Evolutionary conservation across 2,888 invertebrate genomes (phyloP), one percentile per base, ranked within the genome.

Genomic region (Synergus umbraculus): DNA sequence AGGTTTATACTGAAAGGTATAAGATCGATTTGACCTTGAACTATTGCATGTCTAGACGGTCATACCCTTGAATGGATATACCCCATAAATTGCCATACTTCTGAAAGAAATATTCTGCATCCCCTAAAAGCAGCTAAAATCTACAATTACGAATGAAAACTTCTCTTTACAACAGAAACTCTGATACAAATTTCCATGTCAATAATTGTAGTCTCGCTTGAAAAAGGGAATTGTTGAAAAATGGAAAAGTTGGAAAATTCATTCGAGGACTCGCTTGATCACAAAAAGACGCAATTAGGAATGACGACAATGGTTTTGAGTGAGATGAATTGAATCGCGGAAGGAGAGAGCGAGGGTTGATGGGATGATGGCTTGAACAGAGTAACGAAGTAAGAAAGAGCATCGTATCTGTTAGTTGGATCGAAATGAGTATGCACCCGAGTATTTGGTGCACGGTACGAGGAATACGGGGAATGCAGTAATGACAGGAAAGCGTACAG

Each of bases 401-500:
- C 85, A 84, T 86, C 84, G 83, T 87, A 87, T 87, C 86, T 85
- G 82, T 76, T 81, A 83, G 85, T 83, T 82, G 85, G 84, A 86
- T 88, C 85, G 84, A 85, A 84, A 82, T 81, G 84, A 82, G 85
- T 84, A 84, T 83, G 83, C 77, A 83, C 81, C 82, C 81, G 86
- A 81, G 86, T 87, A 85, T 88, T 87, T 85, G 88, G 85, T 86
- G 83, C 86, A 88, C 87, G 85, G 85, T 88, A 87, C 86, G 85
- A 82, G 86, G 86, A 86, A 86, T 84, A 87, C 83, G 85, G 86
- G 88, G 87, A 88, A 89, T 87, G 87, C 87, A 84, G 88, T 90
- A 90, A 88, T 88, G 88, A 88, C 87, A 88, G 88, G 87, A 89
- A 89, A 88, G 86, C 86, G 85, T 85, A 85, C 86, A 85, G 86